phyloP scores from a whole-genome alignment of 1,140 invertebrate genomes.

The Whitmania pigra region DNA sequence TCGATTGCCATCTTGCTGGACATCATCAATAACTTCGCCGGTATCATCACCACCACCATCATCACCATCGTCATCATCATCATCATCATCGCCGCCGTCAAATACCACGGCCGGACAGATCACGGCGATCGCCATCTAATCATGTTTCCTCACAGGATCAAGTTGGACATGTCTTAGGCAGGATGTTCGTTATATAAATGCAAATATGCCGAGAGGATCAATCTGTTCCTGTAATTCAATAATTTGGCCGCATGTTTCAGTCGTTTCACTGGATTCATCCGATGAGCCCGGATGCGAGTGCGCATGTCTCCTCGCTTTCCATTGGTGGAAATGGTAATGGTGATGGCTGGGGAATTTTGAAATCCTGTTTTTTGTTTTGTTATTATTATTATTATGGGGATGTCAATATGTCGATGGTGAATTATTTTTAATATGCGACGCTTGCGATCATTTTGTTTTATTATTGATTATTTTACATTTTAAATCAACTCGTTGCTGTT shows the following conservation, averaged over 20 bases:
- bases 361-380: neutral
- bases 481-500: neutral
- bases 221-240: conserved; percentile 12
- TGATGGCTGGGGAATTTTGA: too few relatives aligned
- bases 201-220: conserved; percentile 6
- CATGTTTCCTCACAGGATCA: too few relatives aligned
- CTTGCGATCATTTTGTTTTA: too few relatives aligned
- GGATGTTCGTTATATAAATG: conserved; percentile 9
- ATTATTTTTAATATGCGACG: too few relatives aligned
- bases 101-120: too few relatives aligned
- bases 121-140: too few relatives aligned
- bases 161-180: neutral
- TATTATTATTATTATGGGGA: too few relatives aligned
- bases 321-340: neutral
- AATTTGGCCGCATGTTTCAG: conserved; percentile 9
- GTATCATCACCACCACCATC: neutral
- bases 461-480: too few relatives aligned
- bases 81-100: neutral
- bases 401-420: too few relatives aligned
- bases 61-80: neutral
- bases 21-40: neutral
- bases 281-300: neutral
- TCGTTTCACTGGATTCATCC: neutral
- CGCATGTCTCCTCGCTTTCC: neutral
- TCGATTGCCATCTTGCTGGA: neutral